phyloP scores from a whole-genome alignment of 2,797 vertebrate species.

The Cyprinella venusta region DNA sequence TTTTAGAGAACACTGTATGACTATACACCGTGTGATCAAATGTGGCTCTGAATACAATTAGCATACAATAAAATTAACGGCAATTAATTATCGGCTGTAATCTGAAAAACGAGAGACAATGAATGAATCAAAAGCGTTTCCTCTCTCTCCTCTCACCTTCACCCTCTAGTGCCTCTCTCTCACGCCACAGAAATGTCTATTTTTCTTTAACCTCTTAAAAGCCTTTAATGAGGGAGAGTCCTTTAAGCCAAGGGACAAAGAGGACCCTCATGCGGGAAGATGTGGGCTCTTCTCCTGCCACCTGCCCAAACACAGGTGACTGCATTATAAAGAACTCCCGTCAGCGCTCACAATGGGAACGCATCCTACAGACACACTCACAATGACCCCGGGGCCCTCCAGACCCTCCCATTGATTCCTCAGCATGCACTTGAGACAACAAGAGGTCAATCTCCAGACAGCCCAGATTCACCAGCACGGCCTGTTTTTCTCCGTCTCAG shows the following conservation, averaged over 20 bases:
- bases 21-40: no score
- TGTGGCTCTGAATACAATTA: no score
- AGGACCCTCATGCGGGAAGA: slow-evolving; percentile 66
- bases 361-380: slow-evolving; percentile 63
- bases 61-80: neutral
- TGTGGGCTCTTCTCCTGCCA: slow-evolving; percentile 72
- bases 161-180: slow-evolving; percentile 9
- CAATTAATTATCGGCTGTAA: neutral
- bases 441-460: slow-evolving; percentile 67
- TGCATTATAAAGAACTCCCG: slow-evolving; percentile 61
- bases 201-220: slow-evolving; percentile 29
- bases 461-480: slow-evolving; percentile 55
- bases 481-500: slow-evolving; percentile 43
- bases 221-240: slow-evolving; percentile 35
- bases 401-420: slow-evolving; percentile 57
- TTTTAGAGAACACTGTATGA: no score
- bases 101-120: neutral
- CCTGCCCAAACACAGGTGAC: slow-evolving; percentile 74
- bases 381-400: slow-evolving; percentile 68
- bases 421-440: slow-evolving; percentile 66
- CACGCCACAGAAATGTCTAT: slow-evolving; percentile 17
- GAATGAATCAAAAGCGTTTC: neutral
- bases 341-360: slow-evolving; percentile 52
- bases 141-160: slow-evolving; percentile 21
- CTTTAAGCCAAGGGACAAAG: slow-evolving; percentile 60